Percentiles rank a stretch among this genome's conserved stretches.
phyloP scores from a whole-genome alignment of 2,113 vertebrate species.

The Andinoacara biseriatus region DNA sequence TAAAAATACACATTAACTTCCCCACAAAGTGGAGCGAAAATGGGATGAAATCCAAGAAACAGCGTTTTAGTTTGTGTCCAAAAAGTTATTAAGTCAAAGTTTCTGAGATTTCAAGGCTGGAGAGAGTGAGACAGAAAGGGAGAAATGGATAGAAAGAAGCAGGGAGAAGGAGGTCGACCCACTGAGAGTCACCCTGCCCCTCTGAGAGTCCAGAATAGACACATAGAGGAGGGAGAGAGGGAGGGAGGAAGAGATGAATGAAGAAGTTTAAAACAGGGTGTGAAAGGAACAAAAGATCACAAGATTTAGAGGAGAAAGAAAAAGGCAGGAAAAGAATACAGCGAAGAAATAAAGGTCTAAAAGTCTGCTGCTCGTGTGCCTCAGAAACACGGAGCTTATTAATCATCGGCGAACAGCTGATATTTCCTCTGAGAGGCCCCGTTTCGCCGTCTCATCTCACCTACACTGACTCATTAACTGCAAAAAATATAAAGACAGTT shows the following conservation, averaged over 20 bases:
- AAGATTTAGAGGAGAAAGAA: background rate
- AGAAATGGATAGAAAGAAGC: slow-evolving; percentile 8
- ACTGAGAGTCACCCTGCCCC: slow-evolving; percentile 43
- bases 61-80: background rate
- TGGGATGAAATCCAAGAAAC: background rate
- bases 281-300: slow-evolving; percentile 7
- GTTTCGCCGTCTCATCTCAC: background rate
- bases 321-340: background rate
- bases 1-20: slow-evolving; percentile 56
- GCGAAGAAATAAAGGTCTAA: background rate
- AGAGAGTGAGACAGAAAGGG: slow-evolving; percentile 27
- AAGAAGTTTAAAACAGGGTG: background rate
- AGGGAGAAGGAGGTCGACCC: slow-evolving; percentile 34
- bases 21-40: slow-evolving; percentile 14
- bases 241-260: background rate
- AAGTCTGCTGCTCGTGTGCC: slow-evolving; percentile 10
- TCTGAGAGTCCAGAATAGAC: slow-evolving; percentile 65
- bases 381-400: slow-evolving; percentile 36
- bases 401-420: slow-evolving; percentile 31
- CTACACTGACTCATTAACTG: background rate
- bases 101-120: slow-evolving; percentile 15
- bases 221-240: slow-evolving; percentile 5
- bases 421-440: slow-evolving; percentile 16
- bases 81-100: slow-evolving; percentile 12
- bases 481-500: background rate